Conservation (phyloP, 2,797 vertebrate species). For the Coccyzus lansbergi region DNA sequence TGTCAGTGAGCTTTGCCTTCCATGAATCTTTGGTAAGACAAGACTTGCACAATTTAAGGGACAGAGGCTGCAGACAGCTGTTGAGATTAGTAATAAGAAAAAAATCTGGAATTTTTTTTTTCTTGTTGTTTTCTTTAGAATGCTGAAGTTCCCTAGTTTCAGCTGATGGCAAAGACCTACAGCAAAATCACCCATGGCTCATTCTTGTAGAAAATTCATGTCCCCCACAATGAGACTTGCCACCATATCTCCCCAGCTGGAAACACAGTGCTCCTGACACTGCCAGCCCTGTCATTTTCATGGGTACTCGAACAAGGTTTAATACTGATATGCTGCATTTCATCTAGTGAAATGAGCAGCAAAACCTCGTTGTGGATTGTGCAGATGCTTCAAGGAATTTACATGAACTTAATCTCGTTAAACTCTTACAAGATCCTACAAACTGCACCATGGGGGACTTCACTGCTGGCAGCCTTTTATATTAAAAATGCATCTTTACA, state of each 20-base stretch:
- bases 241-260: background rate
- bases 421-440: conserved; percentile 25
- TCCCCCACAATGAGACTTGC: background rate
- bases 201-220: background rate
- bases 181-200: background rate
- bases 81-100: background rate
- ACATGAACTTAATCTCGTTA: conserved; percentile 11
- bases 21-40: conserved; percentile 14
- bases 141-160: background rate
- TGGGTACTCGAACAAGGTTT: background rate
- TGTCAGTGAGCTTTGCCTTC: background rate
- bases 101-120: background rate
- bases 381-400: background rate
- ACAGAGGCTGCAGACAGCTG: background rate
- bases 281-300: background rate
- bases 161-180: background rate
- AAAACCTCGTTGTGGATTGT: background rate
- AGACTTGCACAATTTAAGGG: background rate
- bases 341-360: background rate
- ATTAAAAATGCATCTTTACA: background rate
- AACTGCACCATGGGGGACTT: background rate
- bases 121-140: background rate
- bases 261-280: background rate
- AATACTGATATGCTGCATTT: background rate
- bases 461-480: conserved; percentile 15